Base-by-base conservation (phyloP, 2,888 invertebrate species). In the Bedellia somnulentella region DNA sequence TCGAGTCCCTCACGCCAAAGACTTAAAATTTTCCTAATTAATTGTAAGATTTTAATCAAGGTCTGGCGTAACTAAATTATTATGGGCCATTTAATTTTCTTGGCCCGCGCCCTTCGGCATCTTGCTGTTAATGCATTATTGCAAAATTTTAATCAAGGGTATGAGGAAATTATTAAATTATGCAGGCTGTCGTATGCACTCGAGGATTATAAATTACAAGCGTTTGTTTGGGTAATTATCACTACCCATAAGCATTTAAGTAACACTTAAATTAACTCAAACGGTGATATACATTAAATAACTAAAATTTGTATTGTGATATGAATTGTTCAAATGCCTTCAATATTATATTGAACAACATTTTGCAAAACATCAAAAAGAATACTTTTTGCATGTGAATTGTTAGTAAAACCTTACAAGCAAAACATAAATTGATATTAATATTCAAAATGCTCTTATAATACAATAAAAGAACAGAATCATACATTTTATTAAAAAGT, bases 81-180 rank as follows among this genome's bases (percentile, higher is more conserved):
- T 66, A 71, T 67, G 61, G 68, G 50, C 59, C 67, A 62, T 63
- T 75, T 73, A 71, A 75, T 73, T 71, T 67, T 55, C 58, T 55
- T 57, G 57, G 55, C 57, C 57, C 48, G 45, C 24, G 51, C 61
- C 67, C 64, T 64, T 54, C 50, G 56, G 59, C 62, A 44, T 61
- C 62, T 66, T 51, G 47, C 40, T 33, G 50, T 9, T 66, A 67
- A 68, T 66, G 68, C 61, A 59, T 66, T 63, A 67, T 60, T 63
- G 60, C 66, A 55, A 67, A 67, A 68, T 71, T 75, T 70, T 75
- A 75, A 73, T 73, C 66, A 71, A 66, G 71, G 70, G 71, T 57
- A 64, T 70, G 59, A 62, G 56, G 45, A 21, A 52, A 59, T 68
- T 66, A 71, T 70, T 70, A 68, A 70, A 71, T 71, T 75, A 71